Evolutionary conservation across 2,113 vertebrate species (phyloP).

Genomic region (Hippoglossus stenolepis): DNA sequence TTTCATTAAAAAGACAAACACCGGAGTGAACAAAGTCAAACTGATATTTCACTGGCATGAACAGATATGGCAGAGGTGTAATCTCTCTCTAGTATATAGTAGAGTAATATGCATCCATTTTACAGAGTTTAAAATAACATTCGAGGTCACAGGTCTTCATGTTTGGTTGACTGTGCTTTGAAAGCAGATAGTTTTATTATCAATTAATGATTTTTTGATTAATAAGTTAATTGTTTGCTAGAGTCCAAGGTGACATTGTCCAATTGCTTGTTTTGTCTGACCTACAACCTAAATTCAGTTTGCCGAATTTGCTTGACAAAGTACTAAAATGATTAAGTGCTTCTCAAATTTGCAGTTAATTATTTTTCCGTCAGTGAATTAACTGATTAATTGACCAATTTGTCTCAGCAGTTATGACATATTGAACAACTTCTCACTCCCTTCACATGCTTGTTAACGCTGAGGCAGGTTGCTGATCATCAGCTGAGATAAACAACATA

Average conservation of each 20-base stretch:
- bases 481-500: neutral
- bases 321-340: neutral
- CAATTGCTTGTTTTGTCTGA: neutral
- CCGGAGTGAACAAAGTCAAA: conserved; percentile 25
- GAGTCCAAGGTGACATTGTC: neutral
- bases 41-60: conserved; percentile 16
- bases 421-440: no score
- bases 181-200: neutral
- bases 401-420: neutral
- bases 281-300: neutral
- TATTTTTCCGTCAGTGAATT: neutral
- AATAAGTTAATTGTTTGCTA: neutral
- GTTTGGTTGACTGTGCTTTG: neutral
- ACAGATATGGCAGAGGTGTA: neutral
- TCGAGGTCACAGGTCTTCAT: neutral
- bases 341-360: neutral
- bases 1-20: conserved; percentile 27
- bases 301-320: neutral
- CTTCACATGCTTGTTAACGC: neutral
- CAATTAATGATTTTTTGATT: neutral
- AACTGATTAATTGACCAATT: neutral
- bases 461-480: neutral
- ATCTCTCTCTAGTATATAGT: neutral
- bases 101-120: neutral
- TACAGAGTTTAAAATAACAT: neutral